Evolutionary conservation across 2,113 vertebrate species (phyloP), one percentile per base, ranked within the genome.

Genomic region (Arvicanthis niloticus): DNA sequence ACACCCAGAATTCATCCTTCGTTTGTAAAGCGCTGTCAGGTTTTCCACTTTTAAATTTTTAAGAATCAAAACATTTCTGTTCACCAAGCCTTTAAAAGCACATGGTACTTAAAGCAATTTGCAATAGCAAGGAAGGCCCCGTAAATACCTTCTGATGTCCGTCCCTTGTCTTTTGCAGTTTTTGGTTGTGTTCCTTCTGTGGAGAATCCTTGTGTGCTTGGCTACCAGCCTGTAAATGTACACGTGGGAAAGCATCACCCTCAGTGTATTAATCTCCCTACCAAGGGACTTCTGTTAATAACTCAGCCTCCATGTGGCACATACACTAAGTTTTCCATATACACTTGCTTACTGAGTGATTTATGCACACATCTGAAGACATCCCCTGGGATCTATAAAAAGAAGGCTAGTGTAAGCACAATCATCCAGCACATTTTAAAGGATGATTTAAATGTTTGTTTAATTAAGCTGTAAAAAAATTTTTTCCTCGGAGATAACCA

Each of bases 141-240:
- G 0, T 21, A 77, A 81, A 53, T 98, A 99, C 99, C 98, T 99
- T 99, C 78, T 34, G 98, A 51, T 26, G 88, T 78, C 98, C 97
- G 65, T 98, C 98, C 96, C 98, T 99, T 97, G 98, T 98, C 96
- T 98, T 96, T 88, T 98, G 97, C 80, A 98, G 95, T 92, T 62
- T 98, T 76, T 56, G 70, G 68, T 97, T 97, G 97, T 98, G 98
- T 86, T 98, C 96, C 45, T 97, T 97, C 93, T 9, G 95, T 96
- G 96, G 97, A 94, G 93, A 96, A 96, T 98, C 89, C 70, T 95
- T 98, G 31, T 98, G 98, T 60, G 93, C 58, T 21, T 7, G 93
- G 58, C 88, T 97, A 93, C 93, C 98, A 76, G 45, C 88, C 99
- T 99, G 58, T 96, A 75, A 94, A 95, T 17, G 34, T 75, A 94